These are phyloP conservation scores for Dinomys branickii DNA, from an alignment of 2,113 vertebrate species.

Conservation along the genomic window DNA sequence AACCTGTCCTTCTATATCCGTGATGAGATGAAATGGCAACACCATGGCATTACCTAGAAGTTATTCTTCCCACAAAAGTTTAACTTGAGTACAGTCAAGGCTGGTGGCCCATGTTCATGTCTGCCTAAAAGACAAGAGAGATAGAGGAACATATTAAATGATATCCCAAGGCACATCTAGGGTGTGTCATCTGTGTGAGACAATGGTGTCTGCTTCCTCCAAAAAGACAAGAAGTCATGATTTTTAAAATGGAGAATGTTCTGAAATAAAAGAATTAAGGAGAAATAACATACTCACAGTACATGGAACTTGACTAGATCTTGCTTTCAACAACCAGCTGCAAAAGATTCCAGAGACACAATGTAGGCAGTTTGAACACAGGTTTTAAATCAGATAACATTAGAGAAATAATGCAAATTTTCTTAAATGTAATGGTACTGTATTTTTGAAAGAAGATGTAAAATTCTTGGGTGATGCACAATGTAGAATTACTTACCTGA, in stretches of 20 bases:
- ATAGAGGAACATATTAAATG: neutral
- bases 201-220: neutral
- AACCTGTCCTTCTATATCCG: neutral
- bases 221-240: neutral
- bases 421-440: neutral
- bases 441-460: neutral
- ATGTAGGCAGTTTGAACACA: neutral
- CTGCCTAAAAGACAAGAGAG: neutral
- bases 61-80: neutral
- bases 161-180: neutral
- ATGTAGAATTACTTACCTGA: neutral
- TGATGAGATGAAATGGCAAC: neutral
- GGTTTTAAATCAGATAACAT: neutral
- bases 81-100: neutral
- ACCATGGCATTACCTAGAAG: neutral
- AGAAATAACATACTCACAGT: neutral
- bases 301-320: neutral
- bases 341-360: neutral
- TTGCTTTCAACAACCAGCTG: neutral
- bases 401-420: neutral
- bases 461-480: neutral
- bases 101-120: neutral
- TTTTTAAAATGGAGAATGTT: neutral
- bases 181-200: neutral
- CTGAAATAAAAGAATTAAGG: neutral